These are phyloP conservation scores for Takifugu rubripes DNA, from an alignment of 2,797 vertebrate genomes.

Conservation along the genomic window DNA sequence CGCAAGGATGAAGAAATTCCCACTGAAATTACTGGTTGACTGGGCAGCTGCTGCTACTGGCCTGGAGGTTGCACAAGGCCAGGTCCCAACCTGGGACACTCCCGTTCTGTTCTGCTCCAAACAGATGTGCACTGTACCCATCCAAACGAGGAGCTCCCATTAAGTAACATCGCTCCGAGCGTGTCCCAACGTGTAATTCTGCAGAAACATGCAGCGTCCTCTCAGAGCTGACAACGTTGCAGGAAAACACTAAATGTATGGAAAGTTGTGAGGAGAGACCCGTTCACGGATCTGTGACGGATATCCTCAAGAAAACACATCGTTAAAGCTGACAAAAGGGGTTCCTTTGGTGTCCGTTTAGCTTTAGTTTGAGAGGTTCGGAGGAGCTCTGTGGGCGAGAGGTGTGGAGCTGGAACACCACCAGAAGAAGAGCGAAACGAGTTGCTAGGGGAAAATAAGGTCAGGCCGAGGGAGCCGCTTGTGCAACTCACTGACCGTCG, in stretches of 20 bases:
- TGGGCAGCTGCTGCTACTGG: slow-evolving; percentile 44
- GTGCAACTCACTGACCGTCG: slow-evolving; percentile 29
- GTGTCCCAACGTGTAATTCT: neutral
- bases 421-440: slow-evolving; percentile 40
- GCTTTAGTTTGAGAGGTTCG: slow-evolving; percentile 19
- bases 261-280: too few relatives aligned
- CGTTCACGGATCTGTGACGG: neutral
- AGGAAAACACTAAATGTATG: too few relatives aligned
- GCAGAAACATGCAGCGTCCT: neutral
- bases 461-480: slow-evolving; percentile 39
- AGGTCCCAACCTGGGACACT: slow-evolving; percentile 60
- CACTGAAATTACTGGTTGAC: slow-evolving; percentile 72
- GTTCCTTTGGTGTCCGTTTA: slow-evolving; percentile 10
- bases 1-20: slow-evolving; percentile 67
- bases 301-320: slow-evolving; percentile 14
- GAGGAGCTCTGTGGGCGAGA: slow-evolving; percentile 43
- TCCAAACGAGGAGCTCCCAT: slow-evolving; percentile 1
- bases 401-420: slow-evolving; percentile 42
- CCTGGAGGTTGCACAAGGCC: slow-evolving; percentile 65
- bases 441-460: slow-evolving; percentile 59
- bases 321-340: slow-evolving; percentile 18
- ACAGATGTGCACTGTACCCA: neutral
- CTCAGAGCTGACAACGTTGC: neutral
- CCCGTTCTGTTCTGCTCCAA: slow-evolving; percentile 39
- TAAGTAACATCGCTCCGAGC: neutral